phyloP scores from a whole-genome alignment of 2,797 vertebrate genomes.

The Buceros bicornis region DNA sequence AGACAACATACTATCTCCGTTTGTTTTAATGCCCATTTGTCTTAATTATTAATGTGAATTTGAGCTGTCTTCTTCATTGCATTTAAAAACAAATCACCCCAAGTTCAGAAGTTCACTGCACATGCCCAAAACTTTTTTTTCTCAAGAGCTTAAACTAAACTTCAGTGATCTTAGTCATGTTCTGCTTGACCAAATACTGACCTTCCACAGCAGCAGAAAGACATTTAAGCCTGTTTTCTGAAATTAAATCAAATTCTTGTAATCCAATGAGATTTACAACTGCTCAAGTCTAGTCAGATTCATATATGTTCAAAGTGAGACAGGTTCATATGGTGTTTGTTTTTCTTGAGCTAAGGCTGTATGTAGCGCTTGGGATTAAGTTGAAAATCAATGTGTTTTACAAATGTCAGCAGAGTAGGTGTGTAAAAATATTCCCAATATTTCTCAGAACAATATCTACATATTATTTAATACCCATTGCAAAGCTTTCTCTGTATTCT shows the following conservation, averaged over 20 bases:
- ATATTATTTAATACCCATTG: not conserved
- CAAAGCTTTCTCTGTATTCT: slow-evolving; percentile 6
- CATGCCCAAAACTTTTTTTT: slow-evolving; percentile 41
- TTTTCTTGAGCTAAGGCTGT: slow-evolving; percentile 29
- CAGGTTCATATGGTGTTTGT: not conserved
- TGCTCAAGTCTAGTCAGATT: slow-evolving; percentile 29
- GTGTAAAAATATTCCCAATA: slow-evolving; percentile 18
- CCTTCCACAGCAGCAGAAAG: slow-evolving; percentile 65
- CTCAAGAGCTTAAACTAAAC: slow-evolving; percentile 58
- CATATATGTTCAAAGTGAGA: slow-evolving; percentile 48
- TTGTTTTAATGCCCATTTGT: slow-evolving; percentile 78
- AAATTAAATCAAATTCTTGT: slow-evolving; percentile 74
- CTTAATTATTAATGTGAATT: slow-evolving; percentile 79
- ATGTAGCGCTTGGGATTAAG: not conserved
- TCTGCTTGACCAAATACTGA: slow-evolving; percentile 77
- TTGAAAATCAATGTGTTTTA: not conserved
- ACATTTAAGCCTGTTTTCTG: slow-evolving; percentile 68
- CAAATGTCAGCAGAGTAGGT: not conserved
- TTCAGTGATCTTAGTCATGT: slow-evolving; percentile 61
- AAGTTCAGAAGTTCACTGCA: slow-evolving; percentile 82
- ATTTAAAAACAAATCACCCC: slow-evolving; percentile 42
- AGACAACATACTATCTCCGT: slow-evolving; percentile 74
- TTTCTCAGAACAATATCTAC: not conserved
- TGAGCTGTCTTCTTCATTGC: slow-evolving; percentile 50
- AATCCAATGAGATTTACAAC: slow-evolving; percentile 59